Evolutionary conservation across 2,888 invertebrate genomes (phyloP).

Genomic region (Ectemnius continuus): DNA sequence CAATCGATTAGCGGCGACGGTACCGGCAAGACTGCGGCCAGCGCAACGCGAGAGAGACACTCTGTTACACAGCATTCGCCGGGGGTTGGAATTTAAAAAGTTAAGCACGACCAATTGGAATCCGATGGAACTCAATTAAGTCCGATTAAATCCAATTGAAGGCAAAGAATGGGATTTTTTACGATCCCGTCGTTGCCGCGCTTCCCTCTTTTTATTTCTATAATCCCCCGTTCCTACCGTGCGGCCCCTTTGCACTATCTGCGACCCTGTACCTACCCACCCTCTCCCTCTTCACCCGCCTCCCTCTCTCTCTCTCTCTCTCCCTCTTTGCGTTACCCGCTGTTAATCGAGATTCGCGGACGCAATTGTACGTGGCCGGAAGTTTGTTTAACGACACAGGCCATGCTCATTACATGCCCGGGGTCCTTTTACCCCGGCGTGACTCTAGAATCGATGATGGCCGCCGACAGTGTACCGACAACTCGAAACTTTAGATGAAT

Average conservation of each 20-base stretch:
- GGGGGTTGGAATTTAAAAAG: constrained; percentile 20
- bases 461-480: background rate
- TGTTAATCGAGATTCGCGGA: background rate
- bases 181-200: background rate
- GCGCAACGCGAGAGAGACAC: background rate
- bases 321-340: background rate
- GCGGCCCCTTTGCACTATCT: background rate
- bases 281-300: background rate
- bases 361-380: background rate
- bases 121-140: constrained; percentile 45
- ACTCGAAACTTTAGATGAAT: background rate
- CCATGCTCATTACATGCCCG: background rate
- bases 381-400: constrained; percentile 4
- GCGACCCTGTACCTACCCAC: background rate
- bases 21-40: constrained; percentile 17
- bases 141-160: constrained; percentile 42
- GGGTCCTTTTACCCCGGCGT: background rate
- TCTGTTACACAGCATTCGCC: background rate
- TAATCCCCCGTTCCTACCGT: constrained; percentile 4
- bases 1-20: background rate
- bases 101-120: constrained; percentile 34
- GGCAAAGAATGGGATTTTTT: constrained; percentile 36
- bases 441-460: background rate
- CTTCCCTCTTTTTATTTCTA: background rate
- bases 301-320: background rate